Evolutionary conservation across 2,888 invertebrate species (phyloP).

Genomic region (Dryadula phaetusa): DNA sequence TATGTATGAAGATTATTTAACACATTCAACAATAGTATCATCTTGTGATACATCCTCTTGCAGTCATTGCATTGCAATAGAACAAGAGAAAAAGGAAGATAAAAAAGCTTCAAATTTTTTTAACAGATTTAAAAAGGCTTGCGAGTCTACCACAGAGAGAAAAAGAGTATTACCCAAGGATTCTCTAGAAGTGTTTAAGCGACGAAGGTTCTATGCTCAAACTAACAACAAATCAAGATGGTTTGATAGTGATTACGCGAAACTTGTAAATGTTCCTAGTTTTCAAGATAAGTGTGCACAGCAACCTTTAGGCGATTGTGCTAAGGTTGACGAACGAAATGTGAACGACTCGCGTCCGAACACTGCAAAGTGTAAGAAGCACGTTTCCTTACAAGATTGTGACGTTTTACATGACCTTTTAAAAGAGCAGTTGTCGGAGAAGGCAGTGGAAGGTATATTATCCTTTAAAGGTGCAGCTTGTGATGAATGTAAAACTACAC

Average conservation of each 20-base stretch:
- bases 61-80: conserved; percentile 49
- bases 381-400: conserved; percentile 57
- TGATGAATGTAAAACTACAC: conserved; percentile 47
- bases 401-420: conserved; percentile 48
- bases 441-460: conserved; percentile 54
- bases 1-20: conserved; percentile 60
- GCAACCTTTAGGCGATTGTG: conserved; percentile 35
- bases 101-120: conserved; percentile 48
- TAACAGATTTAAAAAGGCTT: conserved; percentile 48
- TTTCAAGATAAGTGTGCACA: conserved; percentile 51
- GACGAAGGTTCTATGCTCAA: conserved; percentile 60
- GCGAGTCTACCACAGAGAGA: conserved; percentile 39
- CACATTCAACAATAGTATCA: conserved; percentile 53
- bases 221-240: conserved; percentile 58
- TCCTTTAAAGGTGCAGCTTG: conserved; percentile 52
- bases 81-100: conserved; percentile 46
- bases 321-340: conserved; percentile 47
- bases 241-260: conserved; percentile 46
- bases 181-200: conserved; percentile 68
- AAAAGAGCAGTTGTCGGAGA: conserved; percentile 40
- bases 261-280: conserved; percentile 47
- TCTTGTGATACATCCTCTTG: conserved; percentile 56
- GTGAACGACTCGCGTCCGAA: conserved; percentile 31
- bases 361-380: conserved; percentile 51
- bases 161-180: conserved; percentile 65